Percentiles rank a stretch among this genome's conserved stretches.
phyloP scores from a whole-genome alignment of 2,797 vertebrate species.

The Emydoidea blandingii region DNA sequence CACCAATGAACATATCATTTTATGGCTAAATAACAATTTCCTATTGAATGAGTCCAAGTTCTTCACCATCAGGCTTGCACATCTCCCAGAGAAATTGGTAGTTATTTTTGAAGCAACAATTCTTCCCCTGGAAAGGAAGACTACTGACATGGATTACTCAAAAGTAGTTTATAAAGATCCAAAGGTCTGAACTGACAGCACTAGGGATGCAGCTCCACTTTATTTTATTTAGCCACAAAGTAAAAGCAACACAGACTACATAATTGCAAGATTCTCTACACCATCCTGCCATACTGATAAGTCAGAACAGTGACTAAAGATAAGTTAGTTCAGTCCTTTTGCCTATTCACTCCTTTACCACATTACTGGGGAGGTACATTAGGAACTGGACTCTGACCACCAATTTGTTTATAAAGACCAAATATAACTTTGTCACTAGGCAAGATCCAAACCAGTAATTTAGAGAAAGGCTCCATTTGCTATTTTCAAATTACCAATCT shows the following conservation, averaged over 20 bases:
- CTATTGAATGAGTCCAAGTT: neutral
- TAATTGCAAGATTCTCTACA: neutral
- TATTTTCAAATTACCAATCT: neutral
- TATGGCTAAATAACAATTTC: neutral
- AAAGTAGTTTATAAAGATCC: neutral
- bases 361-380: neutral
- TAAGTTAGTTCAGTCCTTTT: rapidly evolving
- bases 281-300: neutral
- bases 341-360: neutral
- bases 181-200: rapidly evolving
- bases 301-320: neutral
- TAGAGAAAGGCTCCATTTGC: rapidly evolving
- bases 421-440: neutral
- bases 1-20: neutral
- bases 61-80: neutral
- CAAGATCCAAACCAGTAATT: neutral
- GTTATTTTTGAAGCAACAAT: neutral
- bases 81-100: neutral
- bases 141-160: neutral
- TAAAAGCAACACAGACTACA: neutral
- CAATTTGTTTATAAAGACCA: neutral
- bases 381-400: neutral
- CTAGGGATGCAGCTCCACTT: neutral
- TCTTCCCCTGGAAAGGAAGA: neutral
- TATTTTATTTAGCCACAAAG: neutral